phyloP scores from a whole-genome alignment of 2,797 vertebrate species.

The Pipistrellus kuhlii region DNA sequence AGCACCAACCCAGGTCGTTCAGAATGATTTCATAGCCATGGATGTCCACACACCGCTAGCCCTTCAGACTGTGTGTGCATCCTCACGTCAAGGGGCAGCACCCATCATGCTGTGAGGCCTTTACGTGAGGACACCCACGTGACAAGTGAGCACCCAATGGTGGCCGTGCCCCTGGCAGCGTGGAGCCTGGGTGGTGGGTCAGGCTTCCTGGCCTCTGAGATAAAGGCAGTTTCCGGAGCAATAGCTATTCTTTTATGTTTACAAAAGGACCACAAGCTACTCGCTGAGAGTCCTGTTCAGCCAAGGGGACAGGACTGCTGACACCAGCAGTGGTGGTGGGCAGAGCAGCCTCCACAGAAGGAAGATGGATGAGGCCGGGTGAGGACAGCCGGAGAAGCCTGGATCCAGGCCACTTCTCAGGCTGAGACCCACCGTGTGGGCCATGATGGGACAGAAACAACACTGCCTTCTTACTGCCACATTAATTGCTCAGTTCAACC shows the following conservation, averaged over 20 bases:
- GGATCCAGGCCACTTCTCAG: not conserved
- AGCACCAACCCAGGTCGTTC: not conserved
- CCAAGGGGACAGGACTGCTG: not conserved
- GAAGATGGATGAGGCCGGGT: not conserved
- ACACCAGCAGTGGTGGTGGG: fast-evolving
- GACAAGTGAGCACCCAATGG: not conserved
- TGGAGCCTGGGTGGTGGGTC: not conserved
- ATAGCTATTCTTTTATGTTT: not conserved
- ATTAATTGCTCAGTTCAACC: not conserved
- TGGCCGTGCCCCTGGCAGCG: not conserved
- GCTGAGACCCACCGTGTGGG: not conserved
- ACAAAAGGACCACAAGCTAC: not conserved
- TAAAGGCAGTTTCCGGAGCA: fast-evolving
- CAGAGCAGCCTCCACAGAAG: not conserved
- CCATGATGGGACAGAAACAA: not conserved
- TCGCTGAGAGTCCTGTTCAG: not conserved
- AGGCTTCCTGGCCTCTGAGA: not conserved
- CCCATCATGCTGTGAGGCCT: not conserved
- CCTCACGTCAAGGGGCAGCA: not conserved
- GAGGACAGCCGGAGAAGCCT: not conserved
- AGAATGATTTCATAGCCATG: not conserved
- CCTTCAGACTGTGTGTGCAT: not conserved
- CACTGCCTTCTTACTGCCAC: fast-evolving
- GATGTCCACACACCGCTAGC: not conserved
- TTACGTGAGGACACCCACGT: not conserved